A percentile compares a stretch with the other conserved stretches of the same genome.
Conservation (phyloP, 1,140 invertebrate species). For the Drosophila mayri region DNA sequence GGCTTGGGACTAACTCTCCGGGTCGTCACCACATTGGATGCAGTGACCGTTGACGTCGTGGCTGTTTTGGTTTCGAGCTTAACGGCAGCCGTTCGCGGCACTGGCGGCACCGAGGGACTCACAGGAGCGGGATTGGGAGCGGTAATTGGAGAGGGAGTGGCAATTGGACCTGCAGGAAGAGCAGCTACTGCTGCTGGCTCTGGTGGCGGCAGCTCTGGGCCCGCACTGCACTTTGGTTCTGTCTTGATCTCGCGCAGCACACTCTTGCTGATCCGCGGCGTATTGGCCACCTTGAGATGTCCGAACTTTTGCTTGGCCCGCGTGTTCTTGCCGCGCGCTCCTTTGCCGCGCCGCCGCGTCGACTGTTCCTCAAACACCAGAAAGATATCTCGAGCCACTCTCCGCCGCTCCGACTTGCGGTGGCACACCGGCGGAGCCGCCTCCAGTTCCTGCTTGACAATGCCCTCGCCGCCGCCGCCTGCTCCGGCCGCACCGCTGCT, state of each 20-base stretch:
- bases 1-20: slow-evolving; percentile 24
- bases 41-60: slow-evolving; percentile 3
- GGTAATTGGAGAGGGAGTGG: neutral
- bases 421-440: slow-evolving; percentile 70
- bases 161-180: slow-evolving; percentile 2
- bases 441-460: slow-evolving; percentile 70
- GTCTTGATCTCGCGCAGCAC: slow-evolving; percentile 80
- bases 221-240: slow-evolving; percentile 76
- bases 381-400: slow-evolving; percentile 83
- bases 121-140: neutral
- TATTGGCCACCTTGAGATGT: slow-evolving; percentile 75
- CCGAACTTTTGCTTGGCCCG: slow-evolving; percentile 77
- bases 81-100: slow-evolving; percentile 55
- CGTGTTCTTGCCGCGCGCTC: slow-evolving; percentile 56
- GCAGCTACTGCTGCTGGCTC: neutral
- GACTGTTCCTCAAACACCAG: slow-evolving; percentile 82
- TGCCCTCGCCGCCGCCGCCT: slow-evolving; percentile 1
- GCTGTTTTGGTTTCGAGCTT: slow-evolving; percentile 76
- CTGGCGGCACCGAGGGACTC: neutral
- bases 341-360: slow-evolving; percentile 62
- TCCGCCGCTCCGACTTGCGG: slow-evolving; percentile 79
- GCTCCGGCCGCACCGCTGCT: slow-evolving; percentile 19
- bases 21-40: slow-evolving; percentile 25
- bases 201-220: slow-evolving; percentile 1
- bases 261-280: slow-evolving; percentile 66